Evolutionary conservation across 2,797 vertebrate species (phyloP).

Genomic region (Callimico goeldii): DNA sequence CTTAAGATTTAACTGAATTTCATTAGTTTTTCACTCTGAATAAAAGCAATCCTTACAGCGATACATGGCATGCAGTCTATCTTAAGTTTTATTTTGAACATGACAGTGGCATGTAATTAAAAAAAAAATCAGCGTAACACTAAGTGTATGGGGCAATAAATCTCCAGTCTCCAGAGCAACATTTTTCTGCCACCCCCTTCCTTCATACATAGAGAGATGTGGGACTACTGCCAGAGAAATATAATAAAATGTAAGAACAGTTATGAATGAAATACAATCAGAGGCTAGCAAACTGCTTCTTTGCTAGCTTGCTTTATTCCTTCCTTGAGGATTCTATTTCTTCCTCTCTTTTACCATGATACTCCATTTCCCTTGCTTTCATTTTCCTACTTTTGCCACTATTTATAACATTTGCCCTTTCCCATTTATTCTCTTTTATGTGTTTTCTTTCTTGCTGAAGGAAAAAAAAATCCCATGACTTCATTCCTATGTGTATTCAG

Average conservation of each 20-base stretch:
- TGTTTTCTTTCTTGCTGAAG: constrained; percentile 30
- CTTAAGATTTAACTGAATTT: constrained; percentile 44
- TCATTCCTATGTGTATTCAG: constrained; percentile 48
- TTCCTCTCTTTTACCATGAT: neutral
- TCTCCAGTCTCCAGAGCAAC: constrained; percentile 65
- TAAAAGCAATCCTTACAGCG: neutral
- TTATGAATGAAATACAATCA: constrained; percentile 71
- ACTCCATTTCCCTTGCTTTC: constrained; percentile 52
- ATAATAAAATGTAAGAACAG: constrained; percentile 71
- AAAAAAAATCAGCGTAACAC: constrained; percentile 61
- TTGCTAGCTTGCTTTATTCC: constrained; percentile 48
- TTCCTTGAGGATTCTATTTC: constrained; percentile 67
- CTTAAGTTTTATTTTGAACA: constrained; percentile 68
- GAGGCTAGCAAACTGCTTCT: constrained; percentile 40
- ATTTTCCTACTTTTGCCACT: constrained; percentile 21
- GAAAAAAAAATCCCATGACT: neutral
- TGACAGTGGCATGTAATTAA: constrained; percentile 72
- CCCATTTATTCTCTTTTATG: constrained; percentile 55
- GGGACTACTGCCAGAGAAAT: constrained; percentile 71
- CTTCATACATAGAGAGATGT: constrained; percentile 68
- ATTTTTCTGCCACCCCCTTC: constrained; percentile 68
- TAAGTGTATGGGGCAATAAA: constrained; percentile 67
- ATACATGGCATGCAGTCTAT: neutral
- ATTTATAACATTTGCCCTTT: constrained; percentile 64
- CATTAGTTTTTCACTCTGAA: neutral